Conservation (phyloP, 1,140 invertebrate species). For the Carcinoscorpius rotundicauda region DNA sequence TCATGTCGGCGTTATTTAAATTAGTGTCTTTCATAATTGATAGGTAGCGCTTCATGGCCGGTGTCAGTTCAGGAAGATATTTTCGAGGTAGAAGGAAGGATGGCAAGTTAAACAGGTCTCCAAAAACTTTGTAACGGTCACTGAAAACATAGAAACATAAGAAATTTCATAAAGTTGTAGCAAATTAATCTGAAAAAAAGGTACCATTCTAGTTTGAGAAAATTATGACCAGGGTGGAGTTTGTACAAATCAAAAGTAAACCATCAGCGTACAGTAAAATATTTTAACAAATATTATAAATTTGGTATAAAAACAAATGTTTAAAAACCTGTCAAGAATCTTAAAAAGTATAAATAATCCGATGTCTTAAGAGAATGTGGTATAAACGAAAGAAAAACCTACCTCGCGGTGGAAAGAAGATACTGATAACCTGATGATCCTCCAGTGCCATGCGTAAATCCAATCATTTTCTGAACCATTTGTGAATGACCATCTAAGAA, state of each 20-base stretch:
- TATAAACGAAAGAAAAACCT: too few relatives aligned
- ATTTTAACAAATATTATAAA: too few relatives aligned
- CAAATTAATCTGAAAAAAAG: too few relatives aligned
- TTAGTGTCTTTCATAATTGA: slow-evolving; percentile 22
- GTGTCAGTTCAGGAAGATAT: slow-evolving; percentile 73
- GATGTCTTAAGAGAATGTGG: too few relatives aligned
- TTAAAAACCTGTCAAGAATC: too few relatives aligned
- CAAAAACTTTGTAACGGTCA: slow-evolving; percentile 96
- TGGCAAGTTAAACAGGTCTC: slow-evolving; percentile 96
- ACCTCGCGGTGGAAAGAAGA: slow-evolving; percentile 92
- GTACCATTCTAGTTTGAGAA: too few relatives aligned
- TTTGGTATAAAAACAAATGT: too few relatives aligned
- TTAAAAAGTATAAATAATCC: too few relatives aligned
- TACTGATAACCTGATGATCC: slow-evolving; percentile 98
- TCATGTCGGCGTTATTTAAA: neutral
- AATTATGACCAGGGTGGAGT: too few relatives aligned
- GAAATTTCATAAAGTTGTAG: too few relatives aligned
- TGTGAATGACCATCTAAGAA: slow-evolving; percentile 89
- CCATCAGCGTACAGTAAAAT: too few relatives aligned
- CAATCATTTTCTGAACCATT: slow-evolving; percentile 99
- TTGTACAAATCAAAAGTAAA: too few relatives aligned
- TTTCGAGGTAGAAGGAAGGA: slow-evolving; percentile 86
- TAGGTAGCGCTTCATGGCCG: slow-evolving; percentile 44
- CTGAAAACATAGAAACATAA: slow-evolving; percentile 41
- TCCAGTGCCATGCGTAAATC: slow-evolving; percentile 92